Evolutionary conservation across 2,888 invertebrate species (phyloP), one percentile per base, ranked within the genome.

Genomic region (Unio delphinus): DNA sequence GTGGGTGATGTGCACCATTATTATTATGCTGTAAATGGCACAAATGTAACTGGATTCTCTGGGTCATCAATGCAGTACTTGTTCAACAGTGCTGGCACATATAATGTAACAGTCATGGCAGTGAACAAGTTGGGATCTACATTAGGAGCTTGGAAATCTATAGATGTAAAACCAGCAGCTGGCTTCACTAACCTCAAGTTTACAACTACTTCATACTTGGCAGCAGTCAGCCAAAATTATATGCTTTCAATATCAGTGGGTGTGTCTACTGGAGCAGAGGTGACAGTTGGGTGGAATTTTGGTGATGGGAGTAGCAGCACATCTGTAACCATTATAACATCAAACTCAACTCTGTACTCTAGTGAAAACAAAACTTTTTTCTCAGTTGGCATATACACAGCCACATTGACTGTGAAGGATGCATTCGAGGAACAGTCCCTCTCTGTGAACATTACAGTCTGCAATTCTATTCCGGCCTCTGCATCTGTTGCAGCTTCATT

Each of bases 81-180:
- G 8, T 83, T 80, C 62, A 61, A 67, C 18, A 69, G 65, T n/a
- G 61, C 74, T 17, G 80, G 75, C 17, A 73, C 70, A 18, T 75
- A 73, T 28, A 72, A 61, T 7, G 73, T 81, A 1, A 59, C 60
- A 3, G 70, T 73, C 4, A 65, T 67, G 20, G 68, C 75, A 2
- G 23, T 54, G 60, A 77, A 75, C 55, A 72, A 68, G 20, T 63
- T 77, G 3, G 66, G 66, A 4, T 55, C 65, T 26, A 55, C 66
- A 1, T 45, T 45, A 28, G 28, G 59, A 26, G 28, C 65, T 26
- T 61, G 59, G 8, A 15, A 70, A 4, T 55, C 65, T 3, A 70
- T 77, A 17, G 57, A 65, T 57, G 73, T 55, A 6, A 74, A 75
- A 62, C 55, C 63, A 45, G 62, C 66, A 56, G 75, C 75, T 55